Evolutionary conservation across 2,113 vertebrate species (phyloP).

Genomic region (Empidonax traillii): DNA sequence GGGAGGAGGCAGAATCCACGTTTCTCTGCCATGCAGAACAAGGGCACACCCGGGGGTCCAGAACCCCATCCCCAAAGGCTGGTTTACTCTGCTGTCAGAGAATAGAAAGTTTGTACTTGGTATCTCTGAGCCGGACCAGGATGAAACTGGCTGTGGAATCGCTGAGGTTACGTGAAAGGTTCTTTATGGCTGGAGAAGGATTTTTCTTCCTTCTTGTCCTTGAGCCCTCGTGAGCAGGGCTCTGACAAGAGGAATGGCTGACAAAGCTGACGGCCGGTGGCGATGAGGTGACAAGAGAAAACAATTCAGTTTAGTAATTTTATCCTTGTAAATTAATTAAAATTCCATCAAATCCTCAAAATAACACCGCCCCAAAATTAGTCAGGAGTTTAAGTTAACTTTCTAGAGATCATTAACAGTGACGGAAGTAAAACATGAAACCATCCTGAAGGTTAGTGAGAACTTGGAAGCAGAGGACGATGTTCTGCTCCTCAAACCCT

Average conservation of each 20-base stretch:
- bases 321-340: background rate
- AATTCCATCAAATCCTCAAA: background rate
- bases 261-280: rapidly evolving
- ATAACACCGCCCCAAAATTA: background rate
- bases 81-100: background rate
- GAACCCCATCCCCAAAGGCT: background rate
- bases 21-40: background rate
- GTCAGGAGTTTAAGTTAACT: background rate
- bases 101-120: rapidly evolving
- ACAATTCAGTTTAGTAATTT: background rate
- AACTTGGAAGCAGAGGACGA: rapidly evolving
- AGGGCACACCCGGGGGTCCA: rapidly evolving
- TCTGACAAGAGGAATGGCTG: background rate
- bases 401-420: background rate
- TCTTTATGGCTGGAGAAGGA: background rate
- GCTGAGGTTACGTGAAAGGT: background rate
- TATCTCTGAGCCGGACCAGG: background rate
- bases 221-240: background rate
- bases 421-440: background rate
- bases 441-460: rapidly evolving
- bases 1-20: background rate
- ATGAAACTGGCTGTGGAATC: background rate
- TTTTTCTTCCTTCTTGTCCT: background rate
- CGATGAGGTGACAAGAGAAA: background rate
- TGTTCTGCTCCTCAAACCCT: background rate